Evolutionary conservation across 92 coral and sea anemone species (phyloP), one percentile per base, ranked within the genome.

Genomic region (Porites divaricata): DNA sequence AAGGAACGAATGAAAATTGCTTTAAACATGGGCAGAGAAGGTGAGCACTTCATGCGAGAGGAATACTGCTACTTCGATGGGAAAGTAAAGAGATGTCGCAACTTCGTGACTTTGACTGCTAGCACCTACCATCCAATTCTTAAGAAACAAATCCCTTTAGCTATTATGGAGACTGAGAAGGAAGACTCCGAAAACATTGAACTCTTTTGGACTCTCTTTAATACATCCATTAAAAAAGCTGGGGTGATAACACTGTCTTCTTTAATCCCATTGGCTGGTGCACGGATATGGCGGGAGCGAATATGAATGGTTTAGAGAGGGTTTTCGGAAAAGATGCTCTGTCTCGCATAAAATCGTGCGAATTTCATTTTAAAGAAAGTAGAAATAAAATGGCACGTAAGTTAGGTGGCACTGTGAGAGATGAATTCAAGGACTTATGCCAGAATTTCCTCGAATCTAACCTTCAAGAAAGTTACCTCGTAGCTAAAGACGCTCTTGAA

Each of bases 201-300:
- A 25, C 9, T 67, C 3, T 91, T 79, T 67, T 91, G 95, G 92
- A 19, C 5, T 8, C 65, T 86, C 1, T 89, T 86, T 35, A 89
- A 89, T 54, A 77, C 80, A 67, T 87, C 86, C 1, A 16, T 77
- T 6, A 59, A 28, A 20, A 19, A 50, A 26, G 90, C 23, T 8
- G 16, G 4, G 86, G 73, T 11, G 63, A 41, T 17, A 9, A 64
- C 4, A 23, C 6, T 65, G 58, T 17, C 1, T 1, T 16, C 41
- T 85, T 89, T 68, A 83, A 78, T 62, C 91, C 94, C 0, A 51
- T 1, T 4, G 87, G 94, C 28, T 91, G 88, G 85, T 87, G 91
- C 81, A 87, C 87, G 2, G 91, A 91, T 26, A 91, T 91, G 86
- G 89, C 94, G 8, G 94, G 94, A 3, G 83, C 91, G 2, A 87